These are phyloP conservation scores for Phylloscopus whistleri DNA, from an alignment of 2,113 vertebrate species.

Conservation along the genomic window DNA sequence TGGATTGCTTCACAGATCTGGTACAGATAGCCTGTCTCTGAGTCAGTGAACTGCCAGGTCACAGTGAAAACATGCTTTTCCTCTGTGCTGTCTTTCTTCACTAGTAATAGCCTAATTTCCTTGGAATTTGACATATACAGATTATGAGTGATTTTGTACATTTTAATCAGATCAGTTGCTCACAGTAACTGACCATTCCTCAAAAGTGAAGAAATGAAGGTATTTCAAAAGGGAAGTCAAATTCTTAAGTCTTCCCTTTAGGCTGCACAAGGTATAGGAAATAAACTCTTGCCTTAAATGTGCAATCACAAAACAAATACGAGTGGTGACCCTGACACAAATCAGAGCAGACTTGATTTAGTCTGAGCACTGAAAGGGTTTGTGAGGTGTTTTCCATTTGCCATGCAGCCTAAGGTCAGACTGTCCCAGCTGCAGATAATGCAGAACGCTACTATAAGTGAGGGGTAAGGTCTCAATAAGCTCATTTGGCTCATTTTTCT, in stretches of 20 bases:
- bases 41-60: constrained; percentile 46
- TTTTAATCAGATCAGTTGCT: constrained; percentile 31
- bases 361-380: neutral
- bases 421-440: neutral
- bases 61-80: constrained; percentile 21
- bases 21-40: constrained; percentile 32
- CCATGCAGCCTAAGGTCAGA: neutral
- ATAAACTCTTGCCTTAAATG: neutral
- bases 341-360: neutral
- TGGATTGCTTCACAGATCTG: constrained; percentile 47
- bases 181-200: neutral
- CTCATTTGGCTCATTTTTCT: neutral
- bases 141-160: constrained; percentile 31
- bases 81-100: constrained; percentile 49
- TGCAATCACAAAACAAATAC: neutral
- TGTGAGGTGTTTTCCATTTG: neutral
- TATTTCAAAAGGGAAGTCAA: neutral
- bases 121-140: constrained; percentile 40
- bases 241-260: neutral
- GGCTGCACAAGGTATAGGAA: neutral
- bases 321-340: neutral
- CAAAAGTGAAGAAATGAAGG: constrained; percentile 4
- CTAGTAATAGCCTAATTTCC: constrained; percentile 22
- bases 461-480: neutral
- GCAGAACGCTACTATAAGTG: neutral